These are phyloP conservation scores for Habroteleia sp. DNA, from an alignment of 2,888 invertebrate species.

Conservation along the genomic window DNA sequence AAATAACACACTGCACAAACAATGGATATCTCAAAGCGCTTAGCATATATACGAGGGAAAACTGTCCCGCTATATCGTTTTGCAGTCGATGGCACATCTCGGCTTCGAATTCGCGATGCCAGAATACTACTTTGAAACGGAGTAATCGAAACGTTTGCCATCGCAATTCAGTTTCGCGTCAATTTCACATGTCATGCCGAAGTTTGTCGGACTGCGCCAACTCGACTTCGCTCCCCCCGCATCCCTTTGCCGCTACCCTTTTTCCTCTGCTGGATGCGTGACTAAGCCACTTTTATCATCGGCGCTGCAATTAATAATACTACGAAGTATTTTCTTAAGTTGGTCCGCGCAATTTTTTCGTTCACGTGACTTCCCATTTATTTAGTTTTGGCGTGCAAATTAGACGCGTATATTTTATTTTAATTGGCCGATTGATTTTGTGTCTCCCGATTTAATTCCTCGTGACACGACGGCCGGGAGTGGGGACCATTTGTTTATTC, in stretches of 20 bases:
- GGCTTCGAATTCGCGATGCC: conserved; percentile 55
- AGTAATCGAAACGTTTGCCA: conserved; percentile 63
- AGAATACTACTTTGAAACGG: conserved; percentile 53
- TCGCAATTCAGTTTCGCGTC: conserved; percentile 62
- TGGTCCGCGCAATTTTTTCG: too few relatives aligned
- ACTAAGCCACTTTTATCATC: conserved; percentile 11
- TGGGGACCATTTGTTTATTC: too few relatives aligned
- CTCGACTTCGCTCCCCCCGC: conserved; percentile 1
- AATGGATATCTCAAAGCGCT: conserved; percentile 71
- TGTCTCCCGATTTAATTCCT: too few relatives aligned
- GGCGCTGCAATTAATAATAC: conserved; percentile 1
- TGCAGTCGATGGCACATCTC: conserved; percentile 59
- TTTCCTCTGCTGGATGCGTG: conserved; percentile 8
- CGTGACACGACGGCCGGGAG: too few relatives aligned
- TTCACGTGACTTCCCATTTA: too few relatives aligned
- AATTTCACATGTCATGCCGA: conserved; percentile 59
- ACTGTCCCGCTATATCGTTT: conserved; percentile 64
- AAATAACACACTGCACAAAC: conserved; percentile 68
- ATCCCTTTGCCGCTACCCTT: not conserved
- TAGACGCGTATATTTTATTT: too few relatives aligned
- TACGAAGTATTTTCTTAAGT: not conserved
- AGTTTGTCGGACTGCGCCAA: conserved; percentile 29
- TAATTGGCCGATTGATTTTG: too few relatives aligned
- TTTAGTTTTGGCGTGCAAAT: not conserved
- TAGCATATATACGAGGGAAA: conserved; percentile 79